Percentiles rank a stretch among this genome's conserved stretches.
These are phyloP conservation scores for Drosophila neonasuta DNA, from an alignment of 2,888 invertebrate species.

Conservation along the genomic window DNA sequence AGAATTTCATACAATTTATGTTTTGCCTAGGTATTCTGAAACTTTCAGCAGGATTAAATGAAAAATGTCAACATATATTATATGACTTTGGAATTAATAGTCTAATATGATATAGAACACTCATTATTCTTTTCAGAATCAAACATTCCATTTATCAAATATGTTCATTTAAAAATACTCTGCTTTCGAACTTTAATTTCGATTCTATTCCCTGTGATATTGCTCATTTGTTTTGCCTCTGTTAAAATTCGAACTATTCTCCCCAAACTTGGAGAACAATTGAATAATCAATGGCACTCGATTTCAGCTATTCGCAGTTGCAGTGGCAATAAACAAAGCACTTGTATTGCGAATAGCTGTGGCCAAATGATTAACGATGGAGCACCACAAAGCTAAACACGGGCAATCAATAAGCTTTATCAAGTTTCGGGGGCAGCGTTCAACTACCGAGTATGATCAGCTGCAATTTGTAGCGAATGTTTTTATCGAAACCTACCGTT, in stretches of 20 bases:
- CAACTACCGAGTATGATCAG: conserved; percentile 30
- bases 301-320: not conserved
- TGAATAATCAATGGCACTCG: not conserved
- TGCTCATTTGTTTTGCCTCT: not conserved
- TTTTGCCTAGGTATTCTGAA: not conserved
- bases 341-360: conserved; percentile 4
- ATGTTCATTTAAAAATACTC: too few relatives aligned
- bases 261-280: not conserved
- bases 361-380: conserved; percentile 24
- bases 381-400: conserved; percentile 21
- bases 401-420: conserved; percentile 38
- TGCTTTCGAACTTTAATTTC: too few relatives aligned
- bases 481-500: conserved; percentile 25
- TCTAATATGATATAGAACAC: too few relatives aligned
- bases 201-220: not conserved
- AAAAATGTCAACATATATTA: not conserved
- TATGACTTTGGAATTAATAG: not conserved
- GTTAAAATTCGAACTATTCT: not conserved
- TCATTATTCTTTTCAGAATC: too few relatives aligned
- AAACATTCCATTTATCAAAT: too few relatives aligned
- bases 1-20: too few relatives aligned
- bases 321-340: conserved; percentile 6
- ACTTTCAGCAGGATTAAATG: not conserved
- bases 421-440: conserved; percentile 1
- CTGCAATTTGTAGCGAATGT: conserved; percentile 48